Evolutionary conservation across 2,888 invertebrate species (phyloP).

Genomic region (Rhaphigaster nebulosa): DNA sequence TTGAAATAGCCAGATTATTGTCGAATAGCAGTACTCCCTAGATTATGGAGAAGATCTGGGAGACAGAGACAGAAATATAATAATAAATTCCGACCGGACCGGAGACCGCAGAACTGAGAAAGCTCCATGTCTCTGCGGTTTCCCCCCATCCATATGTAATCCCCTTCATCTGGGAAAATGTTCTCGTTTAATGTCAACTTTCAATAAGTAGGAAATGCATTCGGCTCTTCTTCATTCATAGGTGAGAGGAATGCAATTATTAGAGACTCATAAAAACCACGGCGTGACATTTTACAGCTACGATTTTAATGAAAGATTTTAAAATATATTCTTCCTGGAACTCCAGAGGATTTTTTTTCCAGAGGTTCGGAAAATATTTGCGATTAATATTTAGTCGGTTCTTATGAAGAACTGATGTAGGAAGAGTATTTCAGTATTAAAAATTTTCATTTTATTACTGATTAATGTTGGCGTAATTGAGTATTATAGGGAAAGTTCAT

Average conservation of each 20-base stretch:
- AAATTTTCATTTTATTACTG: too few species aligned
- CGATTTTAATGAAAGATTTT: neutral
- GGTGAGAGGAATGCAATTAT: conserved; percentile 13
- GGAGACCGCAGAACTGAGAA: conserved; percentile 34
- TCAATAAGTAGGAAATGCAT: conserved; percentile 49
- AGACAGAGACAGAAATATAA: conserved; percentile 38
- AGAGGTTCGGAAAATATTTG: neutral
- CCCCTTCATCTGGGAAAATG: conserved; percentile 42
- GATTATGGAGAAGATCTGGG: conserved; percentile 25
- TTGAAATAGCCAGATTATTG: neutral
- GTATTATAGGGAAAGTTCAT: too few species aligned
- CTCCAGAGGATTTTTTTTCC: neutral
- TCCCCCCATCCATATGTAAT: conserved; percentile 9
- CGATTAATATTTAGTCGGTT: neutral
- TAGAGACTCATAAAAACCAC: neutral
- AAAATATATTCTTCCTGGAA: neutral
- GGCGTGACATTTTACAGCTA: neutral
- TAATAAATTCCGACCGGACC: conserved; percentile 46
- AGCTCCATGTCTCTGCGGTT: conserved; percentile 34
- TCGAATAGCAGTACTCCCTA: conserved; percentile 25
- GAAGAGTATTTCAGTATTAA: neutral
- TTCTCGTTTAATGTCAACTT: conserved; percentile 43
- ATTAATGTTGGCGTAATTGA: too few species aligned
- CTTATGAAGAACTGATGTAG: neutral
- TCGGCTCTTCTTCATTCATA: neutral